phyloP scores from a whole-genome alignment of 2,888 invertebrate genomes.

The Athrips mouffetella region DNA sequence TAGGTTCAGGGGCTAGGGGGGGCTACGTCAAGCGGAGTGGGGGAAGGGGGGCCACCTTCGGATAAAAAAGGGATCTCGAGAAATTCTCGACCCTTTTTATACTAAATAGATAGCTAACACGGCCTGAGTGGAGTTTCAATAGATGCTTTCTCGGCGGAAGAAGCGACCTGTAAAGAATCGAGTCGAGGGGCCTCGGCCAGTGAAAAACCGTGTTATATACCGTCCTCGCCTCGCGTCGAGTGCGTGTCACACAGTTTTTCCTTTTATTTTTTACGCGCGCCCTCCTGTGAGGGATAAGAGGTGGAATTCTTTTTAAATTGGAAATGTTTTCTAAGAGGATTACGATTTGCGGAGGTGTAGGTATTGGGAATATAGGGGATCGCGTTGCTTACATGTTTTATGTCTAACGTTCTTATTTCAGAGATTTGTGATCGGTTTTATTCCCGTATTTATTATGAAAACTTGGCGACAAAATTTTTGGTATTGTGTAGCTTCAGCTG shows the following conservation, averaged over 20 bases:
- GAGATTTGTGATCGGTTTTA: conserved; percentile 9
- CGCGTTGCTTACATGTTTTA: conserved; percentile 54
- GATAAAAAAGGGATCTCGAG: conserved; percentile 74
- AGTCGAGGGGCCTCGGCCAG: conserved; percentile 51
- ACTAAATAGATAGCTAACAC: conserved; percentile 79
- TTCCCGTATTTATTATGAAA: not conserved
- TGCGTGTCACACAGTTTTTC: conserved; percentile 70
- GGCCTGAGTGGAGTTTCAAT: conserved; percentile 78
- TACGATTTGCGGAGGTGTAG: conserved; percentile 75
- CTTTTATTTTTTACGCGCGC: conserved; percentile 76
- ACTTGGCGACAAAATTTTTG: no score
- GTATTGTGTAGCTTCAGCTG: conserved; percentile 5
- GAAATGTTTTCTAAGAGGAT: conserved; percentile 79
- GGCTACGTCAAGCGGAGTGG: conserved; percentile 14
- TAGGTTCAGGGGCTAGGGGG: not conserved
- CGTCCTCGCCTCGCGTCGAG: conserved; percentile 34
- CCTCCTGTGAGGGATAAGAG: conserved; percentile 72
- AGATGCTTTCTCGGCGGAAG: conserved; percentile 75
- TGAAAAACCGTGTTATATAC: conserved; percentile 54
- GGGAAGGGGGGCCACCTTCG: conserved; percentile 49
- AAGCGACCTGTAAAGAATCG: conserved; percentile 76
- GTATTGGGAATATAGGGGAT: conserved; percentile 57
- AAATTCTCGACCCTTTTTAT: conserved; percentile 77
- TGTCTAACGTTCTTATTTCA: conserved; percentile 52
- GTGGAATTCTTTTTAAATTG: conserved; percentile 78